Evolutionary conservation across 2,888 invertebrate genomes (phyloP).

Genomic region (Quadroppia sp.): DNA sequence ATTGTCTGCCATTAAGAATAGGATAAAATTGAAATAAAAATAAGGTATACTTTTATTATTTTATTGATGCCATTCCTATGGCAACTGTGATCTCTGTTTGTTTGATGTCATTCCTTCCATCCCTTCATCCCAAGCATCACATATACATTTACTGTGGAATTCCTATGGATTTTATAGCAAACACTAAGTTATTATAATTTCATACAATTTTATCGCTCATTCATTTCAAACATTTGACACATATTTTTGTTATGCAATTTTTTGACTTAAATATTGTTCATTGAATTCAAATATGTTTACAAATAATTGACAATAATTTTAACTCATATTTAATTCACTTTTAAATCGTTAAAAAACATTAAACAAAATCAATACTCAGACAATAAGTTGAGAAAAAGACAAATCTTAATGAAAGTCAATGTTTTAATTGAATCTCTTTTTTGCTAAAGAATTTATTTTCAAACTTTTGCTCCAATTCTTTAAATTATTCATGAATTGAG

Average conservation of each 20-base stretch:
- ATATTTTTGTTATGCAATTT: not conserved
- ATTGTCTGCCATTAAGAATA: not conserved
- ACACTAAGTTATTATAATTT: slow-evolving; percentile 15
- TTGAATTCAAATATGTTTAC: not conserved
- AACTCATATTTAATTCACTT: no score
- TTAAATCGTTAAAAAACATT: no score
- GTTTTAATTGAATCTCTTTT: no score
- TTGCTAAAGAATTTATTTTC: no score
- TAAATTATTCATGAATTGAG: no score
- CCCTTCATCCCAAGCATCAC: not conserved
- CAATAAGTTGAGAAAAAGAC: no score
- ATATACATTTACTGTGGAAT: not conserved
- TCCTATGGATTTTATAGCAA: slow-evolving; percentile 12
- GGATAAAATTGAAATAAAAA: not conserved
- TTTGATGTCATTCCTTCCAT: slow-evolving; percentile 15
- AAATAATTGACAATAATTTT: not conserved
- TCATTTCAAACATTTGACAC: no score
- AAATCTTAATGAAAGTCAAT: no score
- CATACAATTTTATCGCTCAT: not conserved
- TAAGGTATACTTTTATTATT: not conserved
- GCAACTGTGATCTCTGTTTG: not conserved
- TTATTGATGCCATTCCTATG: slow-evolving; percentile 10
- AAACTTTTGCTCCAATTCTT: no score
- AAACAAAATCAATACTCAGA: no score
- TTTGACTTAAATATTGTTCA: not conserved